phyloP scores from a whole-genome alignment of 2,888 invertebrate species.

The Resseliella maxima region DNA sequence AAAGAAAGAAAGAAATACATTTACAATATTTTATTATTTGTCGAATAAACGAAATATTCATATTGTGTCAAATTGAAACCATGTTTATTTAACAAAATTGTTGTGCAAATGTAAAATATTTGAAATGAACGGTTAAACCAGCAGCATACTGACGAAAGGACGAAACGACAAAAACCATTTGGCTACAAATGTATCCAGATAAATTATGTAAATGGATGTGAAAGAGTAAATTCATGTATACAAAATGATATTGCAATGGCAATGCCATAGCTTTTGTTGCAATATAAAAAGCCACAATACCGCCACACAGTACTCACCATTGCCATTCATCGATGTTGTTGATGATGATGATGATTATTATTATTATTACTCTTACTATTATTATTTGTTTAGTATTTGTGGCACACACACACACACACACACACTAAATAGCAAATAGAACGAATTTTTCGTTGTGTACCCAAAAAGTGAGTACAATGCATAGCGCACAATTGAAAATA shows the following conservation, averaged over 20 bases:
- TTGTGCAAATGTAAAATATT: too few species aligned
- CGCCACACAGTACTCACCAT: constrained; percentile 43
- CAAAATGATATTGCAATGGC: not conserved
- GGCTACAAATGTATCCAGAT: not conserved
- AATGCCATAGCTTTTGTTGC: constrained; percentile 20
- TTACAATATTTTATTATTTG: too few species aligned
- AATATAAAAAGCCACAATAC: constrained; percentile 36
- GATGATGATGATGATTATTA: too few species aligned
- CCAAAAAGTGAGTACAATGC: not conserved
- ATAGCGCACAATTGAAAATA: constrained; percentile 23
- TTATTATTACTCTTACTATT: constrained; percentile 7
- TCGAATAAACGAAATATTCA: too few species aligned
- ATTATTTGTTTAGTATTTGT: constrained; percentile 35
- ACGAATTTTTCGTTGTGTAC: not conserved
- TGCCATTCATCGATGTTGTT: constrained; percentile 15
- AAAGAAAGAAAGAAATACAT: too few species aligned
- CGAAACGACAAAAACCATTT: not conserved
- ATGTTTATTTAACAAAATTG: too few species aligned
- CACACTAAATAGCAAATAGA: not conserved
- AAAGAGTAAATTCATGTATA: not conserved
- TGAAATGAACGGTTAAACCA: not conserved
- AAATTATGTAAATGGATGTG: not conserved
- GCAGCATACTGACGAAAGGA: not conserved
- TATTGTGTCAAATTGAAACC: too few species aligned
- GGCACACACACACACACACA: not conserved